Base-by-base conservation (phyloP, 2,888 invertebrate genomes). In the Mesorhabditis spiculigera region DNA sequence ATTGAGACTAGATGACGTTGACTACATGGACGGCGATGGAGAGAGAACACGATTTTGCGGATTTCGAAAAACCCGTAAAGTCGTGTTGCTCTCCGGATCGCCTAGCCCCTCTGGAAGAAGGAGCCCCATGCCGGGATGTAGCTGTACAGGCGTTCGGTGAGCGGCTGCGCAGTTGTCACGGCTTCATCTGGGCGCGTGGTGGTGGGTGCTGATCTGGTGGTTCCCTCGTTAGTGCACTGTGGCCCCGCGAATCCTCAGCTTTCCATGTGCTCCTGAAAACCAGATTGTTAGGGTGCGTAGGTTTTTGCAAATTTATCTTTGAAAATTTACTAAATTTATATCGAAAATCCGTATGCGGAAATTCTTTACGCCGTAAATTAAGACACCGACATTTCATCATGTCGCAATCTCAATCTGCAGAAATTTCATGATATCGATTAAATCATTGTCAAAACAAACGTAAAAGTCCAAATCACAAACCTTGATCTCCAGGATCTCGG, bases 401-500 rank as follows among this genome's bases (percentile, higher is more conserved):
- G 28, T 28, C 28, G 28, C 1, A 28, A 28, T 28, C 3, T 28
- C 28, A 28, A 28, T 28, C 28, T 28, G 28, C 28, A 28, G 28
- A 28, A 28, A 28, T 28, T 28, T 28, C 28, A 28, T 28, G 28
- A 28, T 28, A 28, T 28, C 28, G 28, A 28, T 28, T 28, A 28
- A 28, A 28, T 28, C 28, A 28, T 28, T 28, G 28, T 28, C 28
- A 28, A 28, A 28, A 28, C 28, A 28, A 28, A 28, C 28, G 28
- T 3, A 28, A 28, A n/a, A 13, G 58, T 50, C 58, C 58, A 50
- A 50, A 50, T n/a, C 58, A 50, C 58, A 50, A 50, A 50, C 75
- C 45, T 69, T 70, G 63, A 85, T 81, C 80, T 97, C 97, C 76
- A 97, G 89, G 68, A 97, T 89, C 86, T 96, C 94, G n/a, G 97